Evolutionary conservation across 2,113 vertebrate species (phyloP), one percentile per base, ranked within the genome.

Genomic region (Eupsittula cactorum): DNA sequence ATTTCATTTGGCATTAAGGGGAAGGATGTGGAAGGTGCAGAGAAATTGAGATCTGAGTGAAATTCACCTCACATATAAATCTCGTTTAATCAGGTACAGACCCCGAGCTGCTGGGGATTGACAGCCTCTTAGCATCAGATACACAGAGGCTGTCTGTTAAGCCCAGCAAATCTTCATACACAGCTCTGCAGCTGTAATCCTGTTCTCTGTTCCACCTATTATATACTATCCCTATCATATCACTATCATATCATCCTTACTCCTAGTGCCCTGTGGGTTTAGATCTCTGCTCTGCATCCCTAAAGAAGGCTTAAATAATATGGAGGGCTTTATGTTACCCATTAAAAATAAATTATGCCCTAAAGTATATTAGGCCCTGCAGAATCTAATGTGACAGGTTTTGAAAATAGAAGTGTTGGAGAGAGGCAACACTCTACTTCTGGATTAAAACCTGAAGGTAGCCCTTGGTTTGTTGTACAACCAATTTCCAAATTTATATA

Each of bases 1-100:
- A 97, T 95, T 96, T 92, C 87, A 74, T 90, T n/a, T 70, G 57
- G 80, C 82, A 81, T 93, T 93, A 94, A 90, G 94, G 73, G 90
- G 64, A 69, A 77, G 88, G 92, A 95, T 77, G 81, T 86, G 64
- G 79, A 94, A 88, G 91, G 62, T 90, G 47, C 89, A 90, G 82
- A 91, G 74, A 47, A 93, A 91, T 59, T 62, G 83, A 76, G 82
- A 94, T 78, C 80, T 68, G 60, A 95, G 69, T 52, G 81, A 67
- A 92, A 93, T 82, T 91, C 86, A 76, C 83, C 83, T 92, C 86
- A 21, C 60, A 21, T 92, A 90, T 95, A 95, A 96, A 96, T 95
- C 83, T 83, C 79, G 49, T 91, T 88, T 94, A 92, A 95, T 94
- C 96, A 95, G 94, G 85, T 59, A 2, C 55, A 82, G 69, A 83